Evolutionary conservation across 2,797 vertebrate genomes (phyloP).

Genomic region (Spea hammondii): DNA sequence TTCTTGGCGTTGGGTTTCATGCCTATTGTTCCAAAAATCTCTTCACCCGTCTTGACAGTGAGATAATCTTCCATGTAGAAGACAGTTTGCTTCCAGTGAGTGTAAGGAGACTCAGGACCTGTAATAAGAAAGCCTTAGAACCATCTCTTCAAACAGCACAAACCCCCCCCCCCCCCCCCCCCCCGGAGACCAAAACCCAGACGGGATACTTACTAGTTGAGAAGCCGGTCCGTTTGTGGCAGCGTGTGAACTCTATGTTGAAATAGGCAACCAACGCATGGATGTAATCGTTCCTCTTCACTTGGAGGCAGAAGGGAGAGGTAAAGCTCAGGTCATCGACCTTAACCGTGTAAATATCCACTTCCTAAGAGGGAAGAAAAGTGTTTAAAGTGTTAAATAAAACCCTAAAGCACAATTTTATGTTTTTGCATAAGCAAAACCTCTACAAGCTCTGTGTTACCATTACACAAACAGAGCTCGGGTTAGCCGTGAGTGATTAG

Average conservation of each 20-base stretch:
- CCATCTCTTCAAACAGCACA: neutral
- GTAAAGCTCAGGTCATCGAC: conserved; percentile 90
- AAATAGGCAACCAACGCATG: conserved; percentile 92
- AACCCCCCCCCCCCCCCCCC: no score
- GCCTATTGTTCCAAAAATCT: conserved; percentile 90
- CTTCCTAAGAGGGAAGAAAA: conserved; percentile 71
- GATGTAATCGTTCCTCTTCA: conserved; percentile 92
- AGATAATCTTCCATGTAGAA: conserved; percentile 94
- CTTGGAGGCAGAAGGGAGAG: conserved; percentile 91
- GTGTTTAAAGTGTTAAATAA: neutral
- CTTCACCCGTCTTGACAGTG: conserved; percentile 89
- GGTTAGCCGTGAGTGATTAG: no score
- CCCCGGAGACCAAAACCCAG: neutral
- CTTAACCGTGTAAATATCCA: conserved; percentile 94
- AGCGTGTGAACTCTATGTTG: conserved; percentile 94
- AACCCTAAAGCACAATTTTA: neutral
- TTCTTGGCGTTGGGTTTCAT: conserved; percentile 95
- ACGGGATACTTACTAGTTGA: conserved; percentile 78
- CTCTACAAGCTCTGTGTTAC: no score
- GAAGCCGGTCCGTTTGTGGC: conserved; percentile 92
- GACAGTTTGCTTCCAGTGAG: conserved; percentile 95
- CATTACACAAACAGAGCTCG: no score
- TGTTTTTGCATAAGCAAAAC: no score
- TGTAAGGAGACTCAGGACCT: conserved; percentile 93
- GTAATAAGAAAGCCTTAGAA: neutral